Evolutionary conservation across 2,797 vertebrate species (phyloP).

Genomic region (Dromococcyx pavoninus): DNA sequence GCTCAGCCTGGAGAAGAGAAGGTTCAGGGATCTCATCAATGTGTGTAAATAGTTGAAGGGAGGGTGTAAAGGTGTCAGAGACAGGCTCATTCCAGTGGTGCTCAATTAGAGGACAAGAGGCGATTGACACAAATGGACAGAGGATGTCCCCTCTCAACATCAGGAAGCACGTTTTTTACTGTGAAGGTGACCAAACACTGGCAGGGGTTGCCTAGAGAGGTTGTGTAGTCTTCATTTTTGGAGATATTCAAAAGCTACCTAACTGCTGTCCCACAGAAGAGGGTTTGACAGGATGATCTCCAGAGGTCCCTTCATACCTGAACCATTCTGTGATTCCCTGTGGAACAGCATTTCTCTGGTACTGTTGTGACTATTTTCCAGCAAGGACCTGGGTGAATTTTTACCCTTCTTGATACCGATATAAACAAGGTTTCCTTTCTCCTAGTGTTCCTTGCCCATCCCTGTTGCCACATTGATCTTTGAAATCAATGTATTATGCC

Average conservation of each 20-base stretch:
- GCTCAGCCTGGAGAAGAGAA: neutral
- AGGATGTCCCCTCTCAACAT: neutral
- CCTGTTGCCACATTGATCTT: neutral
- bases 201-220: neutral
- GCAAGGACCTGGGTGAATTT: neutral
- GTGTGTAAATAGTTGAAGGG: neutral
- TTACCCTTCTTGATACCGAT: neutral
- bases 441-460: neutral
- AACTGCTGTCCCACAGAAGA: neutral
- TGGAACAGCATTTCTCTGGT: neutral
- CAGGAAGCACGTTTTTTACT: neutral
- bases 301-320: neutral
- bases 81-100: neutral
- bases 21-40: neutral
- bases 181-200: too few relatives aligned
- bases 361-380: neutral
- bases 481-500: neutral
- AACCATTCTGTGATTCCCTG: neutral
- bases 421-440: neutral
- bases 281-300: neutral
- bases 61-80: neutral
- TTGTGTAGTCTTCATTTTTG: neutral
- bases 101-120: neutral
- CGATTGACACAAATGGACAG: fast-evolving
- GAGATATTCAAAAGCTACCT: neutral